Evolutionary conservation across 1,140 invertebrate species (phyloP).

Genomic region (Tribolium madens): DNA sequence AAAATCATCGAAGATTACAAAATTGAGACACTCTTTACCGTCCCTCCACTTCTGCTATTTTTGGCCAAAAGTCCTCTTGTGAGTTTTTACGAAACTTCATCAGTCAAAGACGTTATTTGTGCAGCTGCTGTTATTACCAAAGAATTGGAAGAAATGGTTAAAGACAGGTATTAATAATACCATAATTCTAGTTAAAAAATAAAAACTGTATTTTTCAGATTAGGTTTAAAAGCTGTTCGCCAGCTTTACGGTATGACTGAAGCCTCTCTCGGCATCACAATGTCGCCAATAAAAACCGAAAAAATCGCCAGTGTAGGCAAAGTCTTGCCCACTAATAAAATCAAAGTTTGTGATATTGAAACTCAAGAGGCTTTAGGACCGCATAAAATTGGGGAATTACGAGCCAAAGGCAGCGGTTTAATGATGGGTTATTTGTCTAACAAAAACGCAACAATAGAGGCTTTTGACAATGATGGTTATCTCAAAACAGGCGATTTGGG

Average conservation of each 20-base stretch:
- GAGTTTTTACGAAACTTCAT: neutral
- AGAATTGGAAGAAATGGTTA: neutral
- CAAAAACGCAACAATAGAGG: slow-evolving; percentile 71
- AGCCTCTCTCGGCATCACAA: slow-evolving; percentile 66
- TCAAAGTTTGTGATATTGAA: slow-evolving; percentile 73
- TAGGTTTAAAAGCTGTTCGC: slow-evolving; percentile 62
- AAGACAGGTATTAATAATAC: neutral
- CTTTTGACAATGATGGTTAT: slow-evolving; percentile 77
- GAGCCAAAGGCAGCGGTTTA: slow-evolving; percentile 72
- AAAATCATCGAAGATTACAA: slow-evolving; percentile 69
- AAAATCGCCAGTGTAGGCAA: slow-evolving; percentile 71
- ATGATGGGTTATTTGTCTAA: slow-evolving; percentile 76
- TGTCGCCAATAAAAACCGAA: slow-evolving; percentile 45
- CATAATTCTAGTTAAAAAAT: too few species aligned
- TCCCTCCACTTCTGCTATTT: slow-evolving; percentile 66
- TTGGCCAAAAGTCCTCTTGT: neutral
- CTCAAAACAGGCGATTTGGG: slow-evolving; percentile 84
- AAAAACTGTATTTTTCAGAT: slow-evolving; percentile 41
- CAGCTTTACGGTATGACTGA: slow-evolving; percentile 81
- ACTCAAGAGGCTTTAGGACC: slow-evolving; percentile 71
- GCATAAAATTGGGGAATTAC: slow-evolving; percentile 74
- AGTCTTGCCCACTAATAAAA: slow-evolving; percentile 68
- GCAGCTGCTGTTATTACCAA: neutral
- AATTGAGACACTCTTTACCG: slow-evolving; percentile 68
- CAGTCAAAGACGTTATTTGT: neutral